Percentiles rank a stretch among this genome's conserved stretches.
Evolutionary conservation across 2,113 vertebrate genomes (phyloP).

Genomic region (Acanthochromis polyacanthus): DNA sequence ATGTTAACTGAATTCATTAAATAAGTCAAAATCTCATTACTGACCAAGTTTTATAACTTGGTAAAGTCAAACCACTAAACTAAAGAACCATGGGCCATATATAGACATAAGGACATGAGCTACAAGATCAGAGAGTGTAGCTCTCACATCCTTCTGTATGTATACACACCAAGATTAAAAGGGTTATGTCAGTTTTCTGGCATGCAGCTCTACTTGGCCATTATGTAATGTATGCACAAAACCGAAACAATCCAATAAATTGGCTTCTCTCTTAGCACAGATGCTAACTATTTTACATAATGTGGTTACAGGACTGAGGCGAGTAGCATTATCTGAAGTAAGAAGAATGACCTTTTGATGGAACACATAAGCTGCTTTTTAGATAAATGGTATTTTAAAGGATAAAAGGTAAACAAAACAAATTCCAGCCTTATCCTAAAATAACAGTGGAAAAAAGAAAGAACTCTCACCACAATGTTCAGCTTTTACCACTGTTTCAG

Average conservation of each 20-base stretch:
- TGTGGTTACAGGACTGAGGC: not conserved
- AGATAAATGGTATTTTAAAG: not conserved
- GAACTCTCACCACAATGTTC: not conserved
- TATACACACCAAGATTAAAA: slow-evolving; percentile 4
- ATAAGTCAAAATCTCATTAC: not conserved
- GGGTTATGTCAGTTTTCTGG: slow-evolving; percentile 11
- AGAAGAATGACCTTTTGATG: too few relatives aligned
- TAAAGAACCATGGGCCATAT: too few relatives aligned
- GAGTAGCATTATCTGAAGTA: not conserved
- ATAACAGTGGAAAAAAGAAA: too few relatives aligned
- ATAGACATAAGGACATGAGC: not conserved
- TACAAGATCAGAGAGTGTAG: not conserved
- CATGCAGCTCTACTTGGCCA: not conserved
- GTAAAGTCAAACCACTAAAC: not conserved
- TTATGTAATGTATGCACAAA: not conserved
- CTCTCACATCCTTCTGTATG: not conserved
- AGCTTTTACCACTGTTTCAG: not conserved
- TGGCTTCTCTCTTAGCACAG: too few relatives aligned
- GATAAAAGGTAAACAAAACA: too few relatives aligned
- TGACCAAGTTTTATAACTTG: not conserved
- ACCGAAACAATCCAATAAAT: not conserved
- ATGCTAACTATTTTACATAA: not conserved
- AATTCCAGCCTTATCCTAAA: too few relatives aligned
- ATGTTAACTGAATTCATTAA: not conserved
- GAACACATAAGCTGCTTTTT: too few relatives aligned